A percentile compares a stretch with the other conserved stretches of the same genome.
These are phyloP conservation scores for Austrolebias charrua DNA, from an alignment of 2,797 vertebrate species.

Conservation along the genomic window DNA sequence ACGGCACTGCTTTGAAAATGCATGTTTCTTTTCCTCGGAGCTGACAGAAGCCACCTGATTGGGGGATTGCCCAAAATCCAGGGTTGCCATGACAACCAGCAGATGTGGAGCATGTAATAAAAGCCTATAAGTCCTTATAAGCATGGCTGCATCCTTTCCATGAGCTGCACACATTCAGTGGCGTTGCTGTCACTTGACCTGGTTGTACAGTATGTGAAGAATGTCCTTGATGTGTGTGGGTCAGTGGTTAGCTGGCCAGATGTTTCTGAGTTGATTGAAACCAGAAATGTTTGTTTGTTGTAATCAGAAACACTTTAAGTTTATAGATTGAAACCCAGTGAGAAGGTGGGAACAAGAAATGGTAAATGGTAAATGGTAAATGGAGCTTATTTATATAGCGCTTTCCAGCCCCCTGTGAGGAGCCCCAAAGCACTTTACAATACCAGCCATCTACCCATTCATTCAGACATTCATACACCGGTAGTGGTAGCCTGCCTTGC, in stretches of 20 bases:
- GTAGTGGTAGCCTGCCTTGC: too few relatives aligned
- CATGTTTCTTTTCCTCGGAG: slow-evolving; percentile 24
- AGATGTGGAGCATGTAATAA: slow-evolving; percentile 77
- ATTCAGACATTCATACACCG: too few relatives aligned
- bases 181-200: slow-evolving; percentile 42
- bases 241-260: slow-evolving; percentile 53
- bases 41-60: slow-evolving; percentile 73
- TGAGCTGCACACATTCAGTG: slow-evolving; percentile 31
- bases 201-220: slow-evolving; percentile 49
- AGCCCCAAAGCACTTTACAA: too few relatives aligned
- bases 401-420: too few relatives aligned
- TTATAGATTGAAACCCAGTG: slow-evolving; percentile 13
- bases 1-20: slow-evolving; percentile 35
- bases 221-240: slow-evolving; percentile 42
- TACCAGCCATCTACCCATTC: too few relatives aligned
- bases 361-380: too few relatives aligned
- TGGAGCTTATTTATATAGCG: too few relatives aligned
- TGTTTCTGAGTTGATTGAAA: slow-evolving; percentile 58
- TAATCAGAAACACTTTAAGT: slow-evolving; percentile 48
- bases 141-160: slow-evolving; percentile 55
- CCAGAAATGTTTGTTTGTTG: slow-evolving; percentile 53
- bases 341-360: slow-evolving; percentile 6
- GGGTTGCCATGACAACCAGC: slow-evolving; percentile 75
- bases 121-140: slow-evolving; percentile 61
- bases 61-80: slow-evolving; percentile 65